Percentiles rank a stretch among this genome's conserved stretches.
Conservation (phyloP, 2,888 invertebrate species). For the Diadegma fenestrale region DNA sequence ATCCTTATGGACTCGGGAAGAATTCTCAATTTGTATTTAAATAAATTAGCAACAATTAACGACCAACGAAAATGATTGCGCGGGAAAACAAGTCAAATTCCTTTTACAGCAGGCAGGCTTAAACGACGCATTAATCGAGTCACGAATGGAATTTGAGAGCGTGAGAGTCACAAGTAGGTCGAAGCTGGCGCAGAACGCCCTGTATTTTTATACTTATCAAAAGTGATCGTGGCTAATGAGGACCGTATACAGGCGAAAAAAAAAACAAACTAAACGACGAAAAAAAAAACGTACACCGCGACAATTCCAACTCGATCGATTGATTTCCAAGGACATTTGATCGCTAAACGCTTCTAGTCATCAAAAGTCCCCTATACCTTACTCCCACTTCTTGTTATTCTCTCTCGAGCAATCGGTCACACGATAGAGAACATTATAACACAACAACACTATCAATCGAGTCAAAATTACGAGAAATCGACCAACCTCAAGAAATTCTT, state of each 20-base stretch:
- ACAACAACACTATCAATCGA: conserved; percentile 20
- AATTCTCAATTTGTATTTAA: not conserved
- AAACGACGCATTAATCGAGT: conserved; percentile 5
- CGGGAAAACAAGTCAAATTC: not conserved
- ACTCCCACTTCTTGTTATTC: conserved; percentile 22
- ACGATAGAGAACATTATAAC: conserved; percentile 18
- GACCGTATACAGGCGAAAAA: conserved; percentile 27
- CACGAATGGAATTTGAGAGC: conserved; percentile 34
- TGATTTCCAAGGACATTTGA: conserved; percentile 50
- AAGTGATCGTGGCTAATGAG: conserved; percentile 49
- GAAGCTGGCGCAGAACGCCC: conserved; percentile 23
- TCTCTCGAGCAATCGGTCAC: conserved; percentile 33
- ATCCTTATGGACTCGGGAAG: not conserved
- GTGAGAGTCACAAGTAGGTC: conserved; percentile 32
- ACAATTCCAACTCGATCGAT: conserved; percentile 56
- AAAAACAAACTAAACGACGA: not conserved
- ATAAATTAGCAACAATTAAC: not conserved
- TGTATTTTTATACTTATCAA: conserved; percentile 32
- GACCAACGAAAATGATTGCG: not conserved
- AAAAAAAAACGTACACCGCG: not conserved
- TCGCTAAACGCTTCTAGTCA: conserved; percentile 30
- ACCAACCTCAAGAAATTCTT: not conserved
- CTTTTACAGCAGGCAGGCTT: not conserved
- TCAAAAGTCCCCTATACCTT: conserved; percentile 23
- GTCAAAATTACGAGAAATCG: conserved; percentile 3